Conservation (phyloP, 1,140 invertebrate genomes). For the Theocolax elegans region DNA sequence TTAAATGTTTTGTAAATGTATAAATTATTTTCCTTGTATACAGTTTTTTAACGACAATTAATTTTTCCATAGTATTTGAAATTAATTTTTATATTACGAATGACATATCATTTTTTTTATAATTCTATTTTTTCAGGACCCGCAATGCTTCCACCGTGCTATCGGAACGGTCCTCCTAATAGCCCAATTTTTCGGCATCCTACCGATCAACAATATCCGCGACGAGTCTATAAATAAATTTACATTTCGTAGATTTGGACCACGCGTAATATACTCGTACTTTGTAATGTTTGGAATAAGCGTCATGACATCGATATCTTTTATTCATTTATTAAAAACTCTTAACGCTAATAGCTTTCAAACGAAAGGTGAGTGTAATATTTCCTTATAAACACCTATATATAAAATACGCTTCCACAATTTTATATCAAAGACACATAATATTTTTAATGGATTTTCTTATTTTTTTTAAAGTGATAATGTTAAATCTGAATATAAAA, state of each 20-base stretch:
- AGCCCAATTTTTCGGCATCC: slow-evolving; percentile 61
- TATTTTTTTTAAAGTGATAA: no score
- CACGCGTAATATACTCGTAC: slow-evolving; percentile 49
- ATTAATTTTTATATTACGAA: no score
- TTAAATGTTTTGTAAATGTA: no score
- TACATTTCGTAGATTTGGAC: slow-evolving; percentile 46
- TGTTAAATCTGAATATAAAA: no score
- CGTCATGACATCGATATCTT: slow-evolving; percentile 50
- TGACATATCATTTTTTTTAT: no score
- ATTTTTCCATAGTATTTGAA: no score
- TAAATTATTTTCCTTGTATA: no score
- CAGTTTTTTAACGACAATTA: no score
- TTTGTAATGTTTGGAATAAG: slow-evolving; percentile 43
- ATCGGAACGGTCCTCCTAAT: slow-evolving; percentile 52
- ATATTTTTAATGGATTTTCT: no score
- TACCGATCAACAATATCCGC: slow-evolving; percentile 55
- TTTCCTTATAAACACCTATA: not conserved
- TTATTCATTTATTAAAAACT: slow-evolving; percentile 58
- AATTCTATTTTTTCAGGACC: no score
- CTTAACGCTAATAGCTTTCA: slow-evolving; percentile 53
- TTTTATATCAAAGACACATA: no score
- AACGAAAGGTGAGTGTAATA: slow-evolving; percentile 52
- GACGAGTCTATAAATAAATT: slow-evolving; percentile 47
- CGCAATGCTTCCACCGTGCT: slow-evolving; percentile 58
- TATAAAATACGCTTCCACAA: no score